Conservation (phyloP, 2,797 vertebrate species). For the Propithecus perrieri region DNA sequence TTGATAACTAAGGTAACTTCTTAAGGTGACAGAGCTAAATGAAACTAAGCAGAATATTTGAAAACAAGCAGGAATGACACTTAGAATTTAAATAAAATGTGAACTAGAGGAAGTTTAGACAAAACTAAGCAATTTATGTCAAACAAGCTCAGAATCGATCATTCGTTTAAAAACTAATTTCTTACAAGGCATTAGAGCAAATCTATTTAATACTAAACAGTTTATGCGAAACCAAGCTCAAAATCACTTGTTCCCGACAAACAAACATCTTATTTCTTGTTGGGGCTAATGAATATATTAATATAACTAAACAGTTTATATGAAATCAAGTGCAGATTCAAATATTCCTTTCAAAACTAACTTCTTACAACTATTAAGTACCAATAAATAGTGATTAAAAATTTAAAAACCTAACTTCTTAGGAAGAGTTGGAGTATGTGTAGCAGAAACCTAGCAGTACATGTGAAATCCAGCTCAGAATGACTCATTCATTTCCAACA, state of each 20-base stretch:
- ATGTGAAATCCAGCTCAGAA: background rate
- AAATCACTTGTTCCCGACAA: background rate
- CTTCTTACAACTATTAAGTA: background rate
- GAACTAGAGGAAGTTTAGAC: background rate
- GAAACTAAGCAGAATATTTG: background rate
- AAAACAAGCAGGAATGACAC: background rate
- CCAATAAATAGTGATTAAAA: background rate
- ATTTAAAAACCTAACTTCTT: background rate
- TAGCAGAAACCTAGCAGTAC: background rate
- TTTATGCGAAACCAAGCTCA: conserved; percentile 8
- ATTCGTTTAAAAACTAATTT: background rate
- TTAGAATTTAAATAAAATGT: background rate
- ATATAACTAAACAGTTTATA: background rate
- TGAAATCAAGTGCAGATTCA: background rate
- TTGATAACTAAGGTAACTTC: background rate
- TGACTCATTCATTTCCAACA: background rate
- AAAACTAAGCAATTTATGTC: conserved; percentile 38
- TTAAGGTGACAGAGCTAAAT: background rate
- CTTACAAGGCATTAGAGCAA: background rate
- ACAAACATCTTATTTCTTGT: background rate
- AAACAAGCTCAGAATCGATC: background rate
- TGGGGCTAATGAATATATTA: background rate
- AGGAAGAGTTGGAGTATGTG: background rate
- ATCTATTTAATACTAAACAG: background rate
- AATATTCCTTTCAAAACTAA: background rate